Base-by-base conservation (phyloP, 2,113 vertebrate genomes). In the Dascyllus trimaculatus region DNA sequence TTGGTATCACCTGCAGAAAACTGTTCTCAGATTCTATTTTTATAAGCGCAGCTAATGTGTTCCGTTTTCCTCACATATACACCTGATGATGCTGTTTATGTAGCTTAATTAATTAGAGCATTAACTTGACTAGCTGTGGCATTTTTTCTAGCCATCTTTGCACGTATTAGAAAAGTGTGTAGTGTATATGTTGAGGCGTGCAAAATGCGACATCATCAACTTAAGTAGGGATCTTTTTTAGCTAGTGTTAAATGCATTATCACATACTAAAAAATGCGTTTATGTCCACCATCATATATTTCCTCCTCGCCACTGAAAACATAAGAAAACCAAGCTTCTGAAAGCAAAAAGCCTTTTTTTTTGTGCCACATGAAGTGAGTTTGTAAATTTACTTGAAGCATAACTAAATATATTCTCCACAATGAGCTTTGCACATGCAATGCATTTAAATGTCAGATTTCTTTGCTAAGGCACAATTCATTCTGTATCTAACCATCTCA, bases 401-500 rank as follows among this genome's bases (percentile, higher is more conserved):
- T 22, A 46, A 60, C 46, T 54, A 68, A 68, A 57, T 17, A 61
- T 43, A 11, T 72, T 78, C 77, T 53, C 51, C 21, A 25, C 17
- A 61, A 51, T 60, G 40, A 71, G 54, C 14, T 35, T 40, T 29
- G 26, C 15, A 38, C 51, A 17, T 58, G 60, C 19, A 1, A 4
- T 73, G 78, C 70, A 81, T 84, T 71, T 78, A 61, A 78, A 85
- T 54, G 61, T 60, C 74, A 49, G 14, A 43, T 80, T 65, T 61
- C 54, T 66, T 66, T 56, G 56, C 67, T 32, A 52, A 67, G 74
- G 51, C 21, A 29, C 49, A 51, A 54, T 17, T 67, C 17, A 52
- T 72, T 84, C 78, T 75, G 25, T 76, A 56, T 87, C 80, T 69
- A 65, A 72, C 59, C 21, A 32, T 82, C 58, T 82, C 71, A 58